phyloP scores from a whole-genome alignment of 2,797 vertebrate species.

The Crax fasciolata region DNA sequence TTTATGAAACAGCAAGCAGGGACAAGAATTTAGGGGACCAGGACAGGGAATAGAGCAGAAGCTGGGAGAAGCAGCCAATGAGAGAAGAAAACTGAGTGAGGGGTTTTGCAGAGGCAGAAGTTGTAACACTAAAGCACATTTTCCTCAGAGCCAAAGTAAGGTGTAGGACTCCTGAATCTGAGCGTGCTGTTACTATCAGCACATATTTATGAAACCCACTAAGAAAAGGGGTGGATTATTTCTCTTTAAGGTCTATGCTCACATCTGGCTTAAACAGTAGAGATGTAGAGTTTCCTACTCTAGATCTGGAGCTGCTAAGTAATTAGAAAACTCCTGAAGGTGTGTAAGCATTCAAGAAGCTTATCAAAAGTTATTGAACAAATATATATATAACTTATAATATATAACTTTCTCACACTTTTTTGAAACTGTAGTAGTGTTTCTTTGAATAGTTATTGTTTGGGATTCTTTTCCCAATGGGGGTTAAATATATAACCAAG shows the following conservation, averaged over 20 bases:
- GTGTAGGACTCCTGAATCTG: background rate
- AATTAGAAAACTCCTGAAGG: background rate
- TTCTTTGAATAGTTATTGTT: background rate
- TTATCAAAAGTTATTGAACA: background rate
- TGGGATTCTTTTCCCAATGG: accelerated
- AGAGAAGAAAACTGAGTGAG: background rate
- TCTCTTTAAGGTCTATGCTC: background rate
- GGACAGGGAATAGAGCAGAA: background rate
- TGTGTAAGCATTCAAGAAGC: background rate
- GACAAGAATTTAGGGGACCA: background rate
- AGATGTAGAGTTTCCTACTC: background rate
- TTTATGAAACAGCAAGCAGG: background rate
- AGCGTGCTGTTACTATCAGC: background rate
- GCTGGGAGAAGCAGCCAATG: background rate
- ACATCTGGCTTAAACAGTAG: background rate
- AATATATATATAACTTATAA: too few relatives aligned
- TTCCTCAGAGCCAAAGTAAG: background rate
- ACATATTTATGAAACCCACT: background rate
- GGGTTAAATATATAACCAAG: background rate
- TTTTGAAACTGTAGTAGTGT: background rate
- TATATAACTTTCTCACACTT: background rate
- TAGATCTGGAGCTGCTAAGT: background rate
- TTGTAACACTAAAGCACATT: background rate
- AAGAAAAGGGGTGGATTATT: background rate
- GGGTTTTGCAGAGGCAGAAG: background rate